phyloP scores from a whole-genome alignment of 2,888 invertebrate genomes.

The Folsomia manolachei region DNA sequence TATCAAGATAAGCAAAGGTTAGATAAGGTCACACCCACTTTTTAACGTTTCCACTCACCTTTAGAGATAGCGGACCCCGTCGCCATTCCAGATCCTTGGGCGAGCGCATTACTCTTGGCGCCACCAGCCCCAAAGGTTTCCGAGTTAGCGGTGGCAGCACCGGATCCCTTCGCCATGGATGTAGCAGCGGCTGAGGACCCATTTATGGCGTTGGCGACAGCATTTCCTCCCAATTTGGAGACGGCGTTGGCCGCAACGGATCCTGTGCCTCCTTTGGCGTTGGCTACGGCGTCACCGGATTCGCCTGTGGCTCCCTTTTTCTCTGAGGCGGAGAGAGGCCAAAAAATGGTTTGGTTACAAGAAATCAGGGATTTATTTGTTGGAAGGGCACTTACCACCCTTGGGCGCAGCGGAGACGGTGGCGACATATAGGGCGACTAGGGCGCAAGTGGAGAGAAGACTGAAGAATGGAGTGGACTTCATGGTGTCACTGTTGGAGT shows the following conservation, averaged over 20 bases:
- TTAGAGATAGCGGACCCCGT: slow-evolving; percentile 3
- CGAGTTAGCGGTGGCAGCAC: slow-evolving; percentile 11
- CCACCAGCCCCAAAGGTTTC: slow-evolving; percentile 16
- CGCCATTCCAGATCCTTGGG: slow-evolving; percentile 14
- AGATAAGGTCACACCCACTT: neutral
- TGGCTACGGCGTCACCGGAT: slow-evolving; percentile 11
- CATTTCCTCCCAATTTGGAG: slow-evolving; percentile 15
- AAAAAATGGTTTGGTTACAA: neutral
- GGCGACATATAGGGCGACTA: too few species aligned
- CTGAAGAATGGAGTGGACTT: too few species aligned
- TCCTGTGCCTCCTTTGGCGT: slow-evolving; percentile 12
- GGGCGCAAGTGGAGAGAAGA: too few species aligned
- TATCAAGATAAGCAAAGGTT: neutral
- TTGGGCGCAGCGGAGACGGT: too few species aligned
- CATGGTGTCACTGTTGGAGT: too few species aligned
- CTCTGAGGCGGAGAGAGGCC: neutral
- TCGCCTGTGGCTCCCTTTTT: neutral
- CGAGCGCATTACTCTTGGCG: slow-evolving; percentile 11
- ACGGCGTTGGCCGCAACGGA: slow-evolving; percentile 18
- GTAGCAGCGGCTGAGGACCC: slow-evolving; percentile 16
- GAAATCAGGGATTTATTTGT: neutral
- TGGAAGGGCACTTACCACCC: neutral
- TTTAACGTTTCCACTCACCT: neutral
- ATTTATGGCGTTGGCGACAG: slow-evolving; percentile 19
- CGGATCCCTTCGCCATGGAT: slow-evolving; percentile 1